A percentile compares a stretch with the other conserved stretches of the same genome.
Evolutionary conservation across 2,113 vertebrate species (phyloP).

Genomic region (Hippocampus zosterae): DNA sequence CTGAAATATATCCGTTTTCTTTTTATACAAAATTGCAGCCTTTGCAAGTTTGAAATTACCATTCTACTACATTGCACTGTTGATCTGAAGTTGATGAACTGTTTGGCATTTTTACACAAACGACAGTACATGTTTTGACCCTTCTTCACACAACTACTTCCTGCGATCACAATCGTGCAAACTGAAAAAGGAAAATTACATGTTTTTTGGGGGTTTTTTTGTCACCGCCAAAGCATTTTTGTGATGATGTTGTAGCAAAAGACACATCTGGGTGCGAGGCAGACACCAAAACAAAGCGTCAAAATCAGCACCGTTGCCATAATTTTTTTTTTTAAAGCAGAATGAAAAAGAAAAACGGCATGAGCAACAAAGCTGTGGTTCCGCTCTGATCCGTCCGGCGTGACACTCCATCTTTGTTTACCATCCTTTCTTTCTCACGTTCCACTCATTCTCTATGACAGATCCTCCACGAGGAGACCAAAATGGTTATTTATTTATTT

Average conservation of each 20-base stretch:
- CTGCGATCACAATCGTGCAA: not conserved
- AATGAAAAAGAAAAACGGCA: conserved; percentile 2
- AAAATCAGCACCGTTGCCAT: not conserved
- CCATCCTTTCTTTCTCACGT: conserved; percentile 14
- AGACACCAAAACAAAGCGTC: not conserved
- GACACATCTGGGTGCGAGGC: not conserved
- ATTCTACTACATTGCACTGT: no score
- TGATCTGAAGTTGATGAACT: no score
- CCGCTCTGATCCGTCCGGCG: conserved; percentile 16
- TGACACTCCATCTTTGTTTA: conserved; percentile 22
- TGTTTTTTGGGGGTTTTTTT: no score
- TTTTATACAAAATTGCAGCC: no score
- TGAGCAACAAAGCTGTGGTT: not conserved
- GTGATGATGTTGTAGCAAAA: not conserved
- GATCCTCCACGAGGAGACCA: not conserved
- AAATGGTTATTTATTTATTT: not conserved
- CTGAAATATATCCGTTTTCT: no score
- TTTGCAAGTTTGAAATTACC: no score
- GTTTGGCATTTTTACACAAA: no score
- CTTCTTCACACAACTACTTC: not conserved
- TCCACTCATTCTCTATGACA: not conserved
- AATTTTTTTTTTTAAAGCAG: no score
- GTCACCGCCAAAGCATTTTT: no score
- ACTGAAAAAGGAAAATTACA: not conserved
- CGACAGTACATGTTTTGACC: not conserved